phyloP scores from a whole-genome alignment of 2,797 vertebrate genomes.

The Anguilla megastoma region DNA sequence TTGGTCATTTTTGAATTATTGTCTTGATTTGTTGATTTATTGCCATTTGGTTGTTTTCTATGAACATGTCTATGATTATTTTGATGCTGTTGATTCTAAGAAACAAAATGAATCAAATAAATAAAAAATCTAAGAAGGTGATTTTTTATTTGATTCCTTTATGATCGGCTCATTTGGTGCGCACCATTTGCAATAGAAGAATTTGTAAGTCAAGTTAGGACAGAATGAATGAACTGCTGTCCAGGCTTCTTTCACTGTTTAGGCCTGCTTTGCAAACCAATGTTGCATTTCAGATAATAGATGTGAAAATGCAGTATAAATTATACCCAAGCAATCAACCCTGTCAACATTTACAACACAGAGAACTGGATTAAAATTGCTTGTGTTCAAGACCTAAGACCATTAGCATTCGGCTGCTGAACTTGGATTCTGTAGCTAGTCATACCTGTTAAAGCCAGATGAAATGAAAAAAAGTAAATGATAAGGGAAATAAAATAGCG shows the following conservation, averaged over 20 bases:
- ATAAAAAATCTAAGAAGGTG: too few relatives aligned
- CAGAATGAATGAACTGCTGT: neutral
- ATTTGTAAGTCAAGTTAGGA: neutral
- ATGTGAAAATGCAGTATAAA: neutral
- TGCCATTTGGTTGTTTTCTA: too few relatives aligned
- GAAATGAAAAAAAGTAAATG: neutral
- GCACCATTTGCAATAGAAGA: neutral
- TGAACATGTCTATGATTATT: too few relatives aligned
- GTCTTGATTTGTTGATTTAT: too few relatives aligned
- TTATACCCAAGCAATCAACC: neutral
- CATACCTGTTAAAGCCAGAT: neutral
- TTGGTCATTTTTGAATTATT: too few relatives aligned
- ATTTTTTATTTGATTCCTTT: neutral
- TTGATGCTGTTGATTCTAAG: too few relatives aligned
- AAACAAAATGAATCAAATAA: neutral
- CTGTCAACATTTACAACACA: conserved; percentile 41
- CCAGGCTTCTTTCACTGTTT: neutral
- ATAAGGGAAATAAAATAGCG: neutral
- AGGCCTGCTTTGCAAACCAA: neutral
- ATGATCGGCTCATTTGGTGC: neutral
- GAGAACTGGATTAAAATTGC: conserved; percentile 37
- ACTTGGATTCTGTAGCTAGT: conserved; percentile 14
- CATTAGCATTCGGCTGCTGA: conserved; percentile 32
- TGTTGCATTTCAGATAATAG: neutral
- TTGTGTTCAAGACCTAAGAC: conserved; percentile 38